Percentiles rank a stretch among this genome's conserved stretches.
These are phyloP conservation scores for Portunus trituberculatus DNA, from an alignment of 1,140 invertebrate species.

Conservation along the genomic window DNA sequence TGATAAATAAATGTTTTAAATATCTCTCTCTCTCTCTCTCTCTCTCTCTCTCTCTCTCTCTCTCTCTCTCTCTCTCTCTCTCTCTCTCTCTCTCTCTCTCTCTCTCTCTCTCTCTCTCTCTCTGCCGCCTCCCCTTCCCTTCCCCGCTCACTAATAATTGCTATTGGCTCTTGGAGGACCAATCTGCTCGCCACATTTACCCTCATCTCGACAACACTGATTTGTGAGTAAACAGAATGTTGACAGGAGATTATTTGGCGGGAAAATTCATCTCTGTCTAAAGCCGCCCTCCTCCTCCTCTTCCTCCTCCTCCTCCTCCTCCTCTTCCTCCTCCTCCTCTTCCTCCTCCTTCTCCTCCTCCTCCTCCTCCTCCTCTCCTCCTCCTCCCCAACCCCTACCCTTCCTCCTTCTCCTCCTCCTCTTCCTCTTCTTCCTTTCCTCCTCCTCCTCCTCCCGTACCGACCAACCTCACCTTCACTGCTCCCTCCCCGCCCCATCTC, in stretches of 20 bases:
- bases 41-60: too few relatives aligned
- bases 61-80: too few relatives aligned
- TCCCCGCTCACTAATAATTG: neutral
- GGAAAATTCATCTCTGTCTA: neutral
- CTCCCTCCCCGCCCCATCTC: neutral
- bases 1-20: too few relatives aligned
- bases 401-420: neutral
- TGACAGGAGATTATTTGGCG: neutral
- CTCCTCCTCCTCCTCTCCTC: neutral
- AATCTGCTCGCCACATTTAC: neutral
- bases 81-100: neutral
- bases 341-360: neutral
- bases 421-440: neutral
- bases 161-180: neutral
- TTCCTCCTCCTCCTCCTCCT: neutral
- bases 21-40: too few relatives aligned
- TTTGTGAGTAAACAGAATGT: neutral
- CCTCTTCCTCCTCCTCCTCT: neutral
- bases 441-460: neutral
- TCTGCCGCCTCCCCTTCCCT: neutral
- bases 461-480: neutral
- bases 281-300: neutral
- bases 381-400: neutral
- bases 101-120: neutral
- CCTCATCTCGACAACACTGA: constrained; percentile 28